A percentile compares a stretch with the other conserved stretches of the same genome.
Conservation (phyloP, 2,888 invertebrate genomes). For the Arenicola marina region DNA sequence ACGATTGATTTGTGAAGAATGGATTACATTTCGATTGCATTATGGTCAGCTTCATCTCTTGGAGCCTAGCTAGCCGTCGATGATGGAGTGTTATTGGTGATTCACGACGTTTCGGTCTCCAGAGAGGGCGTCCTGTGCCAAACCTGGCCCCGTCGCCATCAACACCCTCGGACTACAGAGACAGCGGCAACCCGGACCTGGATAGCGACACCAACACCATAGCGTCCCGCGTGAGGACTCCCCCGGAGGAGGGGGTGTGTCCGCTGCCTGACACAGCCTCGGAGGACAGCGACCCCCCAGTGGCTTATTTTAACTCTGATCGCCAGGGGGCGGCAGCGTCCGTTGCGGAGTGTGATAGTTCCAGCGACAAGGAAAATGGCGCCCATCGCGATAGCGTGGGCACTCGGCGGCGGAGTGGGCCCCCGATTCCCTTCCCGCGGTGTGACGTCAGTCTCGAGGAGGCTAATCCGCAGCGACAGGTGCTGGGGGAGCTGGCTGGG, state of each 20-base stretch:
- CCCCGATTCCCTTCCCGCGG: no score
- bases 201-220: slow-evolving; percentile 7
- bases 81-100: neutral
- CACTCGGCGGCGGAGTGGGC: no score
- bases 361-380: no score
- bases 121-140: slow-evolving; percentile 1
- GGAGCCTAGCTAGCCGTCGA: neutral
- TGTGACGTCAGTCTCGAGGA: no score
- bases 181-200: slow-evolving; percentile 7
- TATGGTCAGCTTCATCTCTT: no score
- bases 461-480: no score
- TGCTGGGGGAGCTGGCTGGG: no score
- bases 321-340: neutral
- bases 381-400: no score
- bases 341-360: no score
- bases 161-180: slow-evolving; percentile 5
- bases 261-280: neutral
- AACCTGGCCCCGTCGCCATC: neutral
- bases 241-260: neutral
- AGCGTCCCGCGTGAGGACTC: neutral
- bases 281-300: neutral
- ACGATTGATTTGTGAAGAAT: no score
- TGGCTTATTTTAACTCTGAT: neutral
- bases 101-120: neutral
- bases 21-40: no score